Conservation (phyloP, 1,140 invertebrate genomes). For the Bombyx mori region ASM3026992v2 NC_085133.1:7810501-7811000, state of each 20-base stretch:
- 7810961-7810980: too few relatives aligned
- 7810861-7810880: too few relatives aligned
- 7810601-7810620: constrained; percentile 10
- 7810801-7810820: too few relatives aligned
- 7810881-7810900: too few relatives aligned
- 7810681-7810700: constrained; percentile 41
- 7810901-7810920: too few relatives aligned
- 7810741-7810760: constrained; percentile 4
- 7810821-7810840: too few relatives aligned
- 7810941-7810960: too few relatives aligned
- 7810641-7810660: constrained; percentile 42
- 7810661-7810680: constrained; percentile 34
- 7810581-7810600: background rate
- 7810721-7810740: constrained; percentile 22
- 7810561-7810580: background rate
- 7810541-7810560: too few relatives aligned
- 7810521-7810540: background rate
- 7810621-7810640: constrained; percentile 34
- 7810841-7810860: too few relatives aligned
- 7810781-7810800: too few relatives aligned
- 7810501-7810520: background rate
- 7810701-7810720: constrained; percentile 48
- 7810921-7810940: too few relatives aligned
- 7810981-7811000: too few relatives aligned
- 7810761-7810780: constrained; percentile 11